Conservation (phyloP, 2,797 vertebrate genomes). For the Synaphobranchus kaupii region DNA sequence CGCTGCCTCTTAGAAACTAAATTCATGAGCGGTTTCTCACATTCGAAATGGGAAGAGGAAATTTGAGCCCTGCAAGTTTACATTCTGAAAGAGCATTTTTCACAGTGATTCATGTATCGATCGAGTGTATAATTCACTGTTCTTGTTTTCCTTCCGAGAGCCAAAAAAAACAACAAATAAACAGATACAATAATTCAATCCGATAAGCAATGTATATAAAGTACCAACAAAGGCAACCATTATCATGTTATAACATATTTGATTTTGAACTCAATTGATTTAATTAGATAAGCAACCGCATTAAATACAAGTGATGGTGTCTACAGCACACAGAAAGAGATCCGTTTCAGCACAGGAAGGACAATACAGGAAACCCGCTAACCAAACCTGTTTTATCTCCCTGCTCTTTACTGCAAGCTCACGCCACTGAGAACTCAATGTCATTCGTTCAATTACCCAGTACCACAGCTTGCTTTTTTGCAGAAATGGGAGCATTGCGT, state of each 20-base stretch:
- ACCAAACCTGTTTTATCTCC: not conserved
- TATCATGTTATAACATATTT: conserved; percentile 15
- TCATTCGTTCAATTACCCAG: not conserved
- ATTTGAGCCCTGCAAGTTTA: not conserved
- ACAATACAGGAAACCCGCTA: not conserved
- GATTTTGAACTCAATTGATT: conserved; percentile 13
- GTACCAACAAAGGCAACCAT: conserved; percentile 1
- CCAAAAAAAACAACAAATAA: conserved; percentile 1
- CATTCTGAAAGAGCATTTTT: conserved; percentile 15
- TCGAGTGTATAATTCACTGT: conserved; percentile 25
- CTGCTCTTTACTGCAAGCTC: not conserved
- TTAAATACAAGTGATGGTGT: not conserved
- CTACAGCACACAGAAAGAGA: not conserved
- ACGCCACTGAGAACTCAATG: not conserved
- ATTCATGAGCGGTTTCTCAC: conserved; percentile 17
- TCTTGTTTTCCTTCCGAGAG: not conserved
- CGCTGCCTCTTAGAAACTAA: conserved; percentile 17
- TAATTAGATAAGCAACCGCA: conserved; percentile 21
- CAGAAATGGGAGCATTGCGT: not conserved
- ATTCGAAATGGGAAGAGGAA: not conserved
- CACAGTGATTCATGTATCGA: conserved; percentile 27
- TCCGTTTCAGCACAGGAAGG: not conserved
- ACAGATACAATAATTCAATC: conserved; percentile 9
- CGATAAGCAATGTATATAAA: conserved; percentile 16
- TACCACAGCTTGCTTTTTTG: not conserved